Base-by-base conservation (phyloP, 2,113 vertebrate species). In the Haliaeetus leucogaster region DNA sequence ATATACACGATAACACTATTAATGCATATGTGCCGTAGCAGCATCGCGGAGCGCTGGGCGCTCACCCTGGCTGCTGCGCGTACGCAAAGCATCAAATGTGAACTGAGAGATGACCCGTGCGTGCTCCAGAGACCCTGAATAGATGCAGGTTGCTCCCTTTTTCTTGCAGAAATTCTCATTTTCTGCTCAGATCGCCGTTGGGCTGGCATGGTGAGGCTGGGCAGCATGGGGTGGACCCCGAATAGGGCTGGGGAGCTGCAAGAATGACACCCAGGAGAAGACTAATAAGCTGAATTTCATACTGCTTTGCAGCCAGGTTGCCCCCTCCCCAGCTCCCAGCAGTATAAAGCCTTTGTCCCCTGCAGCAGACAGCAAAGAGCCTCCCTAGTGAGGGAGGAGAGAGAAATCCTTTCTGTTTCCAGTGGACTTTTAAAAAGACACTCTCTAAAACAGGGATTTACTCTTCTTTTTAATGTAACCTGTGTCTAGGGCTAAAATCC, bases 81-180 rank as follows among this genome's bases (percentile, higher is more conserved):
- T 20, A 1, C 7, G 48, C 34, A 21, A 13, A 55, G 62, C 45
- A 6, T 30, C 45, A 1, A 9, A 3, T 3, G 53, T 11, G 59
- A 68, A 9, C 6, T 2, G 53, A 4, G 45, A 25, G 32, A 7
- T 1, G 12, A 36, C 17, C 66, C 13, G 0, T 7, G 26, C 20
- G 1, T 1, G 9, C 53, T 12, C 55, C 38, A 6, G 55, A 53
- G 59, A 29, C 3, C 21, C 68, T 3, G 0, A 10, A 4, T 0
- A 15, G 30, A 3, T 6, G 32, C 18, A 47, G 42, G 10, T 55
- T 3, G 1, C 29, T 42, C 15, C 21, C 10, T 1, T 56, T 76
- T 79, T 11, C 65, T 18, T 23, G 42, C 56, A 85, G 81, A 50
- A 90, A 76, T 11, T 34, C 53, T 59, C 29, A 6, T 73, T 79